These are phyloP conservation scores for Yasuhikotakia modesta DNA, from an alignment of 2,797 vertebrate genomes.

Conservation along the genomic window DNA sequence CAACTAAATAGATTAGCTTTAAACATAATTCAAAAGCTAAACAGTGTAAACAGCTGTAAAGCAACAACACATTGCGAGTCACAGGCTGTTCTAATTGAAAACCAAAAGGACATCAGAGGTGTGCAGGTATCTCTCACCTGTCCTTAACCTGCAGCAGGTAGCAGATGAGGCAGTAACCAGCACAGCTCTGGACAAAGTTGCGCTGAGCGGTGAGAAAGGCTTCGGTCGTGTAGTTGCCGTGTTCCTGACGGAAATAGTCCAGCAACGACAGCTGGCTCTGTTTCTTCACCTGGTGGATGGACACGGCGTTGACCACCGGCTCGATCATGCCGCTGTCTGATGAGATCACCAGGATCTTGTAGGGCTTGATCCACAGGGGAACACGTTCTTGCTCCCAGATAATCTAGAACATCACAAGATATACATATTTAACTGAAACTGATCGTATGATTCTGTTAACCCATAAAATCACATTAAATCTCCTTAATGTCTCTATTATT, in stretches of 20 bases:
- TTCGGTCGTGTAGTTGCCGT: slow-evolving; percentile 87
- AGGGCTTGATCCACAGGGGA: slow-evolving; percentile 94
- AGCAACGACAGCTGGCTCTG: slow-evolving; percentile 91
- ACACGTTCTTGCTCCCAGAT: slow-evolving; percentile 94
- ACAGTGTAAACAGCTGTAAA: too few relatives aligned
- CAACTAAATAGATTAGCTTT: too few relatives aligned
- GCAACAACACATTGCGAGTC: too few relatives aligned
- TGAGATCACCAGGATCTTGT: slow-evolving; percentile 94
- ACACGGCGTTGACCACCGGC: slow-evolving; percentile 93
- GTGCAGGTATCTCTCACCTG: slow-evolving; percentile 85
- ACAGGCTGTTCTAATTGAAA: too few relatives aligned
- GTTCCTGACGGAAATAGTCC: slow-evolving; percentile 90
- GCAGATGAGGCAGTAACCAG: slow-evolving; percentile 92
- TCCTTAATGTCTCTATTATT: too few relatives aligned
- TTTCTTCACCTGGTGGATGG: slow-evolving; percentile 96
- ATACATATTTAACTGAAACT: too few relatives aligned
- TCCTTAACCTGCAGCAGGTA: slow-evolving; percentile 98
- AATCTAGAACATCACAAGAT: slow-evolving; percentile 77
- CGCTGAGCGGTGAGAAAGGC: slow-evolving; percentile 90
- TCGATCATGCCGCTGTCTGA: slow-evolving; percentile 97
- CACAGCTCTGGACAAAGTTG: slow-evolving; percentile 94
- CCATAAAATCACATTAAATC: too few relatives aligned
- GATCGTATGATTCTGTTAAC: too few relatives aligned
- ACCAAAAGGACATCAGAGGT: too few relatives aligned
- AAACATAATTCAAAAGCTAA: too few relatives aligned